Conservation (phyloP, 2,888 invertebrate species). For the Nesidiocoris tenuis region DNA sequence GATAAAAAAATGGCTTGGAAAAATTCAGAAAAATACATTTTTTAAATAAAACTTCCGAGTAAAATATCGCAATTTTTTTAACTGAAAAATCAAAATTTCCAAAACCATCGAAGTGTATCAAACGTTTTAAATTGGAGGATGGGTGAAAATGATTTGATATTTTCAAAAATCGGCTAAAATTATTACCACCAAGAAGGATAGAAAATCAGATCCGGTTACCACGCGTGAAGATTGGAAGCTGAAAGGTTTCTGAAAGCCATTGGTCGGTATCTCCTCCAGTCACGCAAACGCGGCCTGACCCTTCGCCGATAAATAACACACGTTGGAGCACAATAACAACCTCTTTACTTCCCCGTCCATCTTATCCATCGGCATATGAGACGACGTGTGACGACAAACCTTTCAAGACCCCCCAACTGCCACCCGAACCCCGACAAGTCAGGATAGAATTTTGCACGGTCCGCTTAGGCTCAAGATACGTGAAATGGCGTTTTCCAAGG, state of each 20-base stretch:
- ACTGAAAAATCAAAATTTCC: no score
- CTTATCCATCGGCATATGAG: not conserved
- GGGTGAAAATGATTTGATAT: no score
- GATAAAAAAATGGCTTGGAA: no score
- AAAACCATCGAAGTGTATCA: no score
- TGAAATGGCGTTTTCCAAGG: not conserved
- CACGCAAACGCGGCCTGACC: not conserved
- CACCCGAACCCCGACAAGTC: no score
- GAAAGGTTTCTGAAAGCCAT: not conserved
- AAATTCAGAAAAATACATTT: no score
- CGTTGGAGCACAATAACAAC: conserved; percentile 8
- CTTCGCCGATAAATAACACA: conserved; percentile 6
- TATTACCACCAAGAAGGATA: no score
- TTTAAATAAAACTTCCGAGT: no score
- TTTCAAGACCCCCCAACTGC: not conserved
- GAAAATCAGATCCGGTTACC: no score
- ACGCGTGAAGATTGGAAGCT: not conserved
- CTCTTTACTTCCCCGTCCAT: not conserved
- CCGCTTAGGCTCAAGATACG: not conserved
- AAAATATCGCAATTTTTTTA: no score
- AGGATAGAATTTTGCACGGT: not conserved
- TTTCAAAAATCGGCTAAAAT: no score
- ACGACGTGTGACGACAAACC: not conserved
- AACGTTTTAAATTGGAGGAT: no score
- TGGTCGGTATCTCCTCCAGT: not conserved